Base-by-base conservation (phyloP, 2,888 invertebrate genomes). In the Scaptomyza tumidula region DNA sequence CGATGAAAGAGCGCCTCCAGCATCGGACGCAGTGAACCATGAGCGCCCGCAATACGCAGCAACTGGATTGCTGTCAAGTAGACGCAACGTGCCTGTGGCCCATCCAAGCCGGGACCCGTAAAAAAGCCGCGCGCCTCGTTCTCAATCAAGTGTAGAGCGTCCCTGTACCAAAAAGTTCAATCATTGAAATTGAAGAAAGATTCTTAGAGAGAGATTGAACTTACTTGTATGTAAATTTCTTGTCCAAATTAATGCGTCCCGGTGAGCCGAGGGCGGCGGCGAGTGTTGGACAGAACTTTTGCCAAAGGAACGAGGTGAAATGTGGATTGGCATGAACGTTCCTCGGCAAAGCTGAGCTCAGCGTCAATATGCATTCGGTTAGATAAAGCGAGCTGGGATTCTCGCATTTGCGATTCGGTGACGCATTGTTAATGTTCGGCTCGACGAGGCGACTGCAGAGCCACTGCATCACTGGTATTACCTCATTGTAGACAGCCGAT, bases 1-100 rank as follows among this genome's bases (percentile, higher is more conserved):
- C 98, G 94, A 91, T 98, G 98, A 90, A 98, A 98, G 1, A 98
- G 93, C 0, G 98, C 98, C 90, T 98, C 98, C 46, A 98, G 92
- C 44, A 98, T 98, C 9, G 98, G 98, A 13, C 98, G 94, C 49
- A 98, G 92, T n/a, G 95, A 95, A 0, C 96, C 95, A 27, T 97
- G 96, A 39, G 96, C 95, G 0, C 98, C 98, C 0, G 98, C 97
- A 41, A 98, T 93, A 13, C 98, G 94, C 0, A 98, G 96, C 59
- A 98, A 93, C 90, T 98, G 97, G 58, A 97, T 96, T 9, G 97
- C 97, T 86, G 98, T 98, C 90, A 92, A 75, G 92, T 98, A 98
- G 64, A 98, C 96, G 76, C 97, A 96, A 92, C 97, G 97, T 0
- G 97, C 96, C 90, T 98, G 97, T 73, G 96, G 95, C 73, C 95